Evolutionary conservation across 2,797 vertebrate genomes (phyloP).

Genomic region (Trematomus bernacchii): DNA sequence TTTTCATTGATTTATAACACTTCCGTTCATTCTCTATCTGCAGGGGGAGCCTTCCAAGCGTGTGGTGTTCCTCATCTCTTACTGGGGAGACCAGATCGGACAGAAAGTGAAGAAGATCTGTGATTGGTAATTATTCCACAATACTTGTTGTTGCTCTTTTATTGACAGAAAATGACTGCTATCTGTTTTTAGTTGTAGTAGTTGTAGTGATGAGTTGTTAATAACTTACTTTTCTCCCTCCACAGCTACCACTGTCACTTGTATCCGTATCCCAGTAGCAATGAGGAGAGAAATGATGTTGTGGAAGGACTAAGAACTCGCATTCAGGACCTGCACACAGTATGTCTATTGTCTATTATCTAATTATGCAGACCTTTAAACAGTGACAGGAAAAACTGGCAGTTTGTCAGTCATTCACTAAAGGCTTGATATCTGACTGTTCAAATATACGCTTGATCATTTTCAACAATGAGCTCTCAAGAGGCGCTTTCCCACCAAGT

Average conservation of each 20-base stretch:
- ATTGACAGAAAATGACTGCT: not conserved
- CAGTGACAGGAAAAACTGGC: not conserved
- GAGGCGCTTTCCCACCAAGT: no score
- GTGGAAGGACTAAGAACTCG: slow-evolving; percentile 92
- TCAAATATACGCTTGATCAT: slow-evolving; percentile 17
- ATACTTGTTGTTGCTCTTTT: not conserved
- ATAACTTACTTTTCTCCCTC: slow-evolving; percentile 4
- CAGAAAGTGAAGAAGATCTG: slow-evolving; percentile 99
- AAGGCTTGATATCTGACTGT: slow-evolving; percentile 11
- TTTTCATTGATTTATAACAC: not conserved
- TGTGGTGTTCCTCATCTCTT: slow-evolving; percentile 96
- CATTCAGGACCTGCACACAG: slow-evolving; percentile 94
- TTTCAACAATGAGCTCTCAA: not conserved
- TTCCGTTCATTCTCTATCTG: slow-evolving; percentile 13
- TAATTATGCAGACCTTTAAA: slow-evolving; percentile 18
- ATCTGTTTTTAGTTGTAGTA: not conserved
- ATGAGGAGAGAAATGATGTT: slow-evolving; percentile 90
- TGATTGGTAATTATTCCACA: slow-evolving; percentile 90
- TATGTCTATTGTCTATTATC: slow-evolving; percentile 75
- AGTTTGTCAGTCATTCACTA: slow-evolving; percentile 13
- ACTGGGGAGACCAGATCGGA: slow-evolving; percentile 99
- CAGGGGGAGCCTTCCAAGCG: slow-evolving; percentile 93
- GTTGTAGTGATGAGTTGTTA: not conserved
- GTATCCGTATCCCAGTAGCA: slow-evolving; percentile 94
- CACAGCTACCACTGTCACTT: slow-evolving; percentile 95